Base-by-base conservation (phyloP, 2,113 vertebrate genomes). In the Cyprinodon tularosa region DNA sequence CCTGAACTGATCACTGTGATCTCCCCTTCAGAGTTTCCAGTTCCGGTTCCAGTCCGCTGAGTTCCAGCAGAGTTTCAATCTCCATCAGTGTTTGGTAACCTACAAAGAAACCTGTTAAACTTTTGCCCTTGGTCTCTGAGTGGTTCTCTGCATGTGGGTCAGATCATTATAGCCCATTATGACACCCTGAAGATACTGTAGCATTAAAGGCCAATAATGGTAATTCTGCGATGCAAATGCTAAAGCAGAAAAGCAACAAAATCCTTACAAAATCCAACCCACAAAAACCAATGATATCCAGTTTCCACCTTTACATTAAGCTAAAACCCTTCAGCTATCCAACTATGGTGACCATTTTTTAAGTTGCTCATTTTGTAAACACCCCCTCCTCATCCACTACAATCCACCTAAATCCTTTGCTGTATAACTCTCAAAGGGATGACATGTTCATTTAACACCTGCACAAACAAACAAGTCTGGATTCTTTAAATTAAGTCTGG, bases 401-500 rank as follows among this genome's bases (percentile, higher is more conserved):
- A 12, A 60, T 53, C 39, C 37, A 53, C 44, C 61, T 11, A 47
- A 15, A 57, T 11, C 70, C 20, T 44, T 78, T 47, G 44, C 38
- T 62, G 75, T 48, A 81, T 76, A 74, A 70, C 76, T 48, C 45
- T 29, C 70, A 11, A 60, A 39, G 47, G 74, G 79, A 76, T 63
- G 57, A 86, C 84, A 66, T 69, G 8, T 59, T 67, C 20, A 12
- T 74, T 91, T 84, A 74, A 76, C 77, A 37, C 71, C 71, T 4
- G 63, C 66, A 74, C 85, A 67, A 74, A 85, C 83, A 84, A 90
- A 86, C 78, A 62, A 62, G 86, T 68, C 66, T 69, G 81, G 73
- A 75, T 81, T 66, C 74, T 68, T 72, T 38, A 47, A 82, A 70
- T 62, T 83, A 84, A 64, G 57, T 22, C 64, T 11, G 76, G 39